Base-by-base conservation (phyloP, 1,140 invertebrate species). In the Belonocnema kinseyi region DNA sequence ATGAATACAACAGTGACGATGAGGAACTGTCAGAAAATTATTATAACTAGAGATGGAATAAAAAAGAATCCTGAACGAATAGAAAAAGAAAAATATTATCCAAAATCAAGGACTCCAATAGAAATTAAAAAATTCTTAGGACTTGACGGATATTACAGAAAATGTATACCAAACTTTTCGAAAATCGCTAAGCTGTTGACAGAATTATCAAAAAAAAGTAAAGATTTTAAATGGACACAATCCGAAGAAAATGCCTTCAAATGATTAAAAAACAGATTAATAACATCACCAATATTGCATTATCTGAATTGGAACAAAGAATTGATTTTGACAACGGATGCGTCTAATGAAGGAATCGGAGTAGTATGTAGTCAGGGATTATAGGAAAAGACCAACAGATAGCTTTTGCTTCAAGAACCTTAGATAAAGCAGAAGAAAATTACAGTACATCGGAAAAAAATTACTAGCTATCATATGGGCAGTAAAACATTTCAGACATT, bases 401-500 rank as follows among this genome's bases (percentile, higher is more conserved):
- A 13, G 19, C 56, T 26, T 61, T 61, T 61, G 19, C 56, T 12
- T 26, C 56, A 26, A 26, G 56, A 61, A 61, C 4, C 13, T 61
- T 26, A 61, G 26, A 46, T 77, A 46, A 16, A 56, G 50, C 72
- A 19, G 74, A 82, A 72, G 78, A 77, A 13, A 86, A 86, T 26
- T 40, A 40, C 33, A 40, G 33, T 66, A 80, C 8, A 33, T 84
- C 83, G 3, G 83, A 85, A 73, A 90, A n/a, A n/a, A n/a, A n/a
- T n/a, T n/a, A n/a, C n/a, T n/a, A n/a, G n/a, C n/a, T n/a, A n/a
- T n/a, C n/a, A n/a, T n/a, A n/a, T n/a, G n/a, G n/a, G n/a, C n/a
- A n/a, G n/a, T n/a, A n/a, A n/a, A n/a, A n/a, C n/a, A n/a, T n/a
- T n/a, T n/a, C n/a, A n/a, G n/a, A n/a, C n/a, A n/a, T n/a, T n/a